Evolutionary conservation across 2,797 vertebrate species (phyloP), one percentile per base, ranked within the genome.

Genomic region (Lagocephalus sceleratus): DNA sequence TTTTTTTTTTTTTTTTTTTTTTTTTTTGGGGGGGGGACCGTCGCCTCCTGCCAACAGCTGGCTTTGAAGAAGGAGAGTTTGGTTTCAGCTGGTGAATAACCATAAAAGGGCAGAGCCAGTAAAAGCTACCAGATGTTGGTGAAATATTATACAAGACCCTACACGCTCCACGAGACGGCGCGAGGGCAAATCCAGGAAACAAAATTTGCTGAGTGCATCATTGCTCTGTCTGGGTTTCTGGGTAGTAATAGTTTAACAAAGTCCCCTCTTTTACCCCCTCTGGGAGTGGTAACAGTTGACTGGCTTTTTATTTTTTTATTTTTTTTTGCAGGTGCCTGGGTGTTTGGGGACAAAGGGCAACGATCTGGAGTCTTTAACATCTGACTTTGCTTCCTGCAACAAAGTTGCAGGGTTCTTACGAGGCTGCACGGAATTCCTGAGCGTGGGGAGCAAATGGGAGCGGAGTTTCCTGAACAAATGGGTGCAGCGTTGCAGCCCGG

Each of bases 81-180:
- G 61, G 47, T 71, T 85, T 76, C 58, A 69, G 68, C 75, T 41
- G 42, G 57, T 73, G 58, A 66, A 76, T 66, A 58, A 50, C 66
- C 65, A 79, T 85, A 82, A 85, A 85, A 81, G 63, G 58, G 60
- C 51, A n/a, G 29, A 63, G 66, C 57, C 70, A 73, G 78, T 87
- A 87, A 87, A 86, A 86, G 77, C 78, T 76, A 77, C 75, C 84
- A 88, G 83, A 89, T 87, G 86, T 85, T 56, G 55, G 63, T 61
- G 82, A 82, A 87, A 85, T 78, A 85, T 85, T 76, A 84, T 72
- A 85, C 86, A 85, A 78, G 82, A 78, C 74, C 67, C 67, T 74
- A 76, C 85, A 84, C 70, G 86, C 67, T 82, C 51, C 59, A 57
- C 5, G 32, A 71, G 78, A 82, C 68, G 50, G 47, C 59, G 57